Conservation (phyloP, 2,888 invertebrate species). For the Pteria penguin region DNA sequence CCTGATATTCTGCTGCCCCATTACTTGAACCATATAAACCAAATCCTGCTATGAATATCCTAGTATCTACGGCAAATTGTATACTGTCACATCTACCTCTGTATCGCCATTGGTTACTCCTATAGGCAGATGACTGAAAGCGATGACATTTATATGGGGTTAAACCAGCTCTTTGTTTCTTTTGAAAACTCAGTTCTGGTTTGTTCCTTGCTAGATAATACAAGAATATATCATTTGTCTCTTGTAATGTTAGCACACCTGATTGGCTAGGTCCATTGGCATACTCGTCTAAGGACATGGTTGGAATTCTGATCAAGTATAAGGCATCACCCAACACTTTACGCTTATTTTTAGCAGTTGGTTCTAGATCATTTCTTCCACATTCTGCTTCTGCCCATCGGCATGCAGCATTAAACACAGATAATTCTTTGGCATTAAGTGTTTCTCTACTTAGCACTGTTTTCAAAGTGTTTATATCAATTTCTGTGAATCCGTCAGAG, state of each 20-base stretch:
- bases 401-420: slow-evolving; percentile 90
- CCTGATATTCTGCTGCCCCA: slow-evolving; percentile 96
- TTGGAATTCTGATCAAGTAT: slow-evolving; percentile 93
- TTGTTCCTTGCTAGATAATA: slow-evolving; percentile 95
- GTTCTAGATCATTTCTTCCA: slow-evolving; percentile 89
- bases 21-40: slow-evolving; percentile 97
- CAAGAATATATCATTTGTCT: slow-evolving; percentile 96
- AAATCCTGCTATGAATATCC: slow-evolving; percentile 97
- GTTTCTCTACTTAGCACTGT: slow-evolving; percentile 95
- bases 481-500: slow-evolving; percentile 97
- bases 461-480: slow-evolving; percentile 94
- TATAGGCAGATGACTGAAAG: slow-evolving; percentile 97
- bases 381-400: slow-evolving; percentile 97
- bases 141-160: slow-evolving; percentile 96
- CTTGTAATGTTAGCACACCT: slow-evolving; percentile 93
- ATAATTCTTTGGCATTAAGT: slow-evolving; percentile 94
- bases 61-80: slow-evolving; percentile 96
- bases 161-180: slow-evolving; percentile 90
- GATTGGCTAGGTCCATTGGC: slow-evolving; percentile 97
- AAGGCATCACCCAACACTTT: slow-evolving; percentile 84
- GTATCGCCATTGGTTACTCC: slow-evolving; percentile 98
- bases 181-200: slow-evolving; percentile 90
- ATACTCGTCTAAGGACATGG: slow-evolving; percentile 95
- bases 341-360: slow-evolving; percentile 86
- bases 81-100: slow-evolving; percentile 97